Conservation (phyloP, 2,113 vertebrate genomes). For the Peromyscus leucopus region DNA sequence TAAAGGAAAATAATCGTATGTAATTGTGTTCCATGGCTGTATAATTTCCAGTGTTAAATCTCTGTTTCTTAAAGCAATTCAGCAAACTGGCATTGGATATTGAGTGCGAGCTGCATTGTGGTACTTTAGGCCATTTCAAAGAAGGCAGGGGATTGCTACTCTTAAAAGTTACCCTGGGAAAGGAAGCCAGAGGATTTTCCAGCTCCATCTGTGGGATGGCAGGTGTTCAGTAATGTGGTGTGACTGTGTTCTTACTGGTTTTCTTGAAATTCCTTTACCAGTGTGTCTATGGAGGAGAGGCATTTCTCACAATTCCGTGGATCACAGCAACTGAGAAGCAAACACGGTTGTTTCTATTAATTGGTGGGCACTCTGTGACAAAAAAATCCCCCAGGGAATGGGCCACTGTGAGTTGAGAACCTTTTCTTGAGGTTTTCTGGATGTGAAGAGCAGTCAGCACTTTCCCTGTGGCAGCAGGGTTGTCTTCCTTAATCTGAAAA, state of each 20-base stretch:
- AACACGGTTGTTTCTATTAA: conserved; percentile 42
- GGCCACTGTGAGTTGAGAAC: neutral
- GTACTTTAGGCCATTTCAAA: neutral
- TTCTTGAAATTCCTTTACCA: neutral
- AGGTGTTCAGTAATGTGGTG: neutral
- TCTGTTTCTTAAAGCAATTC: neutral
- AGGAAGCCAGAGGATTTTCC: conserved; percentile 19
- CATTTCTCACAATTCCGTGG: neutral
- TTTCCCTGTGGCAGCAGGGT: neutral
- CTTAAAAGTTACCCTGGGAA: neutral
- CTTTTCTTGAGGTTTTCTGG: neutral
- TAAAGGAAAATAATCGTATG: neutral
- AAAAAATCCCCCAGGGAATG: neutral
- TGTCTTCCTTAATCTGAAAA: neutral
- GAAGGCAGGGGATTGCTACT: neutral
- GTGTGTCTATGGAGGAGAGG: conserved; percentile 15
- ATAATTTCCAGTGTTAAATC: conserved; percentile 32
- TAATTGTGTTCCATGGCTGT: neutral
- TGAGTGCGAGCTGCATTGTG: neutral
- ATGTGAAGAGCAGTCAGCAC: neutral
- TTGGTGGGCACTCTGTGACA: neutral
- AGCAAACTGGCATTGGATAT: neutral
- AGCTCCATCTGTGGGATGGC: neutral
- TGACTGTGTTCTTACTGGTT: neutral
- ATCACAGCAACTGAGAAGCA: neutral